Evolutionary conservation across 2,888 invertebrate species (phyloP), one percentile per base, ranked within the genome.

Genomic region (Hylaea fasciaria): DNA sequence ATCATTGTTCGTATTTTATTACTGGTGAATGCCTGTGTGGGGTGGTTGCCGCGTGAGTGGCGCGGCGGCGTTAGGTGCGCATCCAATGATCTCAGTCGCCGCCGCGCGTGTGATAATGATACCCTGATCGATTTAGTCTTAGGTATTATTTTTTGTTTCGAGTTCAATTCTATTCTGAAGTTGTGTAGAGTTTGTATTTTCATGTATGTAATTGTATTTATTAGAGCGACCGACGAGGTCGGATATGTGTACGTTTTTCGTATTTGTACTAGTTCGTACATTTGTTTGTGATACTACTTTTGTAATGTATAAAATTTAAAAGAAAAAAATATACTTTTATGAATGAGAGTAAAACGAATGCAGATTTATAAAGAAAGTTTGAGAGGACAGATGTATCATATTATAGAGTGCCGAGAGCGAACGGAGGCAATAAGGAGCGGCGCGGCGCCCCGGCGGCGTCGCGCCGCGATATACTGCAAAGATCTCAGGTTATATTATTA

Each of bases 261-360:
- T 90, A 89, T 87, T 86, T 89, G 89, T 89, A 91, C 91, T 90
- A 89, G 91, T 89, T 91, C 83, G 92, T 92, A 93, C 92, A 91
- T 92, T 93, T 91, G 89, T 93, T 93, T 93, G 92, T 93, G 92
- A 93, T 93, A 93, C 92, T 93, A 93, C 92, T 89, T 91, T 91
- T 92, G 91, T 92, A 91, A 92, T 91, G 87, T 89, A 89, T 89
- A 89, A 89, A 91, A 83, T 85, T 86, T 84, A 84, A 89, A 86
- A 81, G 86, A 86, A 82, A 85, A 22, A 81, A 82, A 86, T 87
- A 90, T 90, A 89, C 85, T 89, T 88, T 87, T 87, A 87, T 87
- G 85, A 85, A 85, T 86, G 83, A 81, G 85, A 82, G 82, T 60
- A 85, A 84, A 82, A 85, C 81, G 86, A 81, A 84, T 81, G 85